These are phyloP conservation scores for Sebastolobus altivelis DNA, from an alignment of 2,797 vertebrate genomes.

Conservation along the genomic window DNA sequence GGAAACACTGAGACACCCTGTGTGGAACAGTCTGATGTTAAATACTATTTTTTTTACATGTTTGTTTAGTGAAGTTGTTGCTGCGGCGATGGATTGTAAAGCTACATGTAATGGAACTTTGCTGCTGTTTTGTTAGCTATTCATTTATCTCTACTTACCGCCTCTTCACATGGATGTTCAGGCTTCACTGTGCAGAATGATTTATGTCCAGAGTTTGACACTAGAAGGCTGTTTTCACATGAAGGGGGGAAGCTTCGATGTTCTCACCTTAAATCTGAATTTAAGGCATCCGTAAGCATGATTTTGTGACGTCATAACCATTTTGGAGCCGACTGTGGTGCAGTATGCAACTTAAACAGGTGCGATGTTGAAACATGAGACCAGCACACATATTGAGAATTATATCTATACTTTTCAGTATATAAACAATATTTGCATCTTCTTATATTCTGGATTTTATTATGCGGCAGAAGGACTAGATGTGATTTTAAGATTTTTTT, in stretches of 20 bases:
- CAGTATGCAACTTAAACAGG: neutral
- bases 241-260: neutral
- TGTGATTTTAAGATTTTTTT: neutral
- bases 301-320: neutral
- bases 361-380: neutral
- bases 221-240: constrained; percentile 4
- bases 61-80: neutral
- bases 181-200: constrained; percentile 7
- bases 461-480: neutral
- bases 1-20: neutral
- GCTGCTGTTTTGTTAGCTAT: neutral
- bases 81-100: neutral
- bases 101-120: neutral
- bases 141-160: neutral
- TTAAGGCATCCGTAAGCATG: too few relatives aligned
- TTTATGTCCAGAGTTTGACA: constrained; percentile 3
- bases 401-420: neutral
- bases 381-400: neutral
- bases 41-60: neutral
- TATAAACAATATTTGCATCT: neutral
- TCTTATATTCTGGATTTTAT: neutral
- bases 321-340: neutral
- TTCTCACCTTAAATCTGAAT: neutral
- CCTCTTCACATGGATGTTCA: neutral
- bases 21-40: neutral